These are phyloP conservation scores for Stenurella melanura DNA, from an alignment of 2,888 invertebrate genomes.

Conservation along the genomic window DNA sequence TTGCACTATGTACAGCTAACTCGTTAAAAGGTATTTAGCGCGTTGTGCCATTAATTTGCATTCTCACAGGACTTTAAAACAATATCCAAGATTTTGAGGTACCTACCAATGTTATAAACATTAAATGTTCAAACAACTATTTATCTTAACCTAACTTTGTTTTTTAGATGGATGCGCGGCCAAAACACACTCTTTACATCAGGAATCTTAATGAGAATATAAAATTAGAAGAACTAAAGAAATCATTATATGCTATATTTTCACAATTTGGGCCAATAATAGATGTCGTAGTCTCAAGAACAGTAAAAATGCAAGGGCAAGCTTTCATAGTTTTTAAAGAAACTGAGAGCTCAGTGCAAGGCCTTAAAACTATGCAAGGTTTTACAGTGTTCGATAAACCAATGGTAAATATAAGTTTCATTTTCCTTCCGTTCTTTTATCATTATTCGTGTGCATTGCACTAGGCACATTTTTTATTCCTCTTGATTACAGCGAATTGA, in stretches of 20 bases:
- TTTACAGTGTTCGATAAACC: constrained; percentile 99
- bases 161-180: constrained; percentile 88
- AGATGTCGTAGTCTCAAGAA: constrained; percentile 97
- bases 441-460: constrained; percentile 66
- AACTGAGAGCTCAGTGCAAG: constrained; percentile 96
- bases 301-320: constrained; percentile 98
- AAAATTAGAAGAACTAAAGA: constrained; percentile 98
- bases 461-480: constrained; percentile 64
- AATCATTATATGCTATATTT: constrained; percentile 98
- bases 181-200: constrained; percentile 98
- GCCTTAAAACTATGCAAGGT: constrained; percentile 98
- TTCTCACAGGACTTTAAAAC: no score
- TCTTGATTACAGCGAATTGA: constrained; percentile 87
- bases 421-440: background rate
- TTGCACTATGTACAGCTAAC: no score
- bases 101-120: no score
- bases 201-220: constrained; percentile 99
- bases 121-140: background rate
- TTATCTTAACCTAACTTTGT: background rate
- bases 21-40: no score
- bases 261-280: constrained; percentile 99
- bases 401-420: constrained; percentile 81
- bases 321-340: constrained; percentile 99
- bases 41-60: no score
- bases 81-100: background rate